These are phyloP conservation scores for Goniozus legneri DNA, from an alignment of 1,140 invertebrate species.

Conservation along the genomic window DNA sequence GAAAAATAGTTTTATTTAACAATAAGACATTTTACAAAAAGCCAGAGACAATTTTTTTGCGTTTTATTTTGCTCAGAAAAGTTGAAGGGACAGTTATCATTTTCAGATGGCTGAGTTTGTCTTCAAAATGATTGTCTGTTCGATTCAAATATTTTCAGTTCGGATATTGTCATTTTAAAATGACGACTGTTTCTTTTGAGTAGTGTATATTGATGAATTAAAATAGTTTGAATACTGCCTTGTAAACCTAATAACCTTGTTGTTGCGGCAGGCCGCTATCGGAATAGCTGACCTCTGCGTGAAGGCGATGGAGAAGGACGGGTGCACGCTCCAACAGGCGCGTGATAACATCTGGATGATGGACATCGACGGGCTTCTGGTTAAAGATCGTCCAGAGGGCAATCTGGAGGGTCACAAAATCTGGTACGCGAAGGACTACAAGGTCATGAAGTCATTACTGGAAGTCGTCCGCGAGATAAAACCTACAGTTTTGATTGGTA, in stretches of 20 bases:
- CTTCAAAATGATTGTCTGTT: no score
- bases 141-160: no score
- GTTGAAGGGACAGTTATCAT: no score
- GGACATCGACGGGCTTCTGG: conserved; percentile 79
- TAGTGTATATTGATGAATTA: no score
- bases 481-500: conserved; percentile 82
- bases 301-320: conserved; percentile 82
- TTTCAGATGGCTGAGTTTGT: no score
- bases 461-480: conserved; percentile 79
- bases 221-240: no score
- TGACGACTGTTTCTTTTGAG: no score
- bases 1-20: conserved; percentile 10
- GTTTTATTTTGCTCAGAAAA: no score
- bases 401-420: conserved; percentile 73
- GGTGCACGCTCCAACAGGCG: conserved; percentile 72
- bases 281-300: conserved; percentile 86
- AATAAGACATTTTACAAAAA: no score
- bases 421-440: conserved; percentile 79
- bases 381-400: conserved; percentile 70
- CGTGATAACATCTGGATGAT: conserved; percentile 84
- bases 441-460: conserved; percentile 71
- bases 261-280: conserved; percentile 73
- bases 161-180: no score
- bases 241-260: no score
- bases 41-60: no score